These are phyloP conservation scores for Labroides dimidiatus DNA, from an alignment of 2,797 vertebrate genomes.

Conservation along the genomic window DNA sequence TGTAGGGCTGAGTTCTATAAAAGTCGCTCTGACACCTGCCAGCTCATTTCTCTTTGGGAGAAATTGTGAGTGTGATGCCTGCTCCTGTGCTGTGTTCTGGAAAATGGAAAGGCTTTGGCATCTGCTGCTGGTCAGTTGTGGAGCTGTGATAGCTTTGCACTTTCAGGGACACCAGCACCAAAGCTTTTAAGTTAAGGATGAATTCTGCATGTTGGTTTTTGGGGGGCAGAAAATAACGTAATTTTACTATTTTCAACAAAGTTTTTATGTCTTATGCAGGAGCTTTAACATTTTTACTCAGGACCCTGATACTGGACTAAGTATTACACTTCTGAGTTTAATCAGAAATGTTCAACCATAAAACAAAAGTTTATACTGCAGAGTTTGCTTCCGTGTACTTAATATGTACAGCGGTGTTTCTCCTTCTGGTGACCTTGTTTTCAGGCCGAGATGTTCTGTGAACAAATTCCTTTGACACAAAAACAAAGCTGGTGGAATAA, in stretches of 20 bases:
- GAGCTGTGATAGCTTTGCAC: slow-evolving; percentile 6
- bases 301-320: too few relatives aligned
- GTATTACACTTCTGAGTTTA: too few relatives aligned
- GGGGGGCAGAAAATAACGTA: not conserved
- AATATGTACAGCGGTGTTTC: not conserved
- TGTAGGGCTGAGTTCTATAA: slow-evolving; percentile 27
- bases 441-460: not conserved
- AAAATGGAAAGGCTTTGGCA: slow-evolving; percentile 51
- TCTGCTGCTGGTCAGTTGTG: slow-evolving; percentile 37
- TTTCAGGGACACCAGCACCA: not conserved
- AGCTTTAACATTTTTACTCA: too few relatives aligned
- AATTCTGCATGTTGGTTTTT: not conserved
- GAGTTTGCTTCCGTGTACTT: too few relatives aligned
- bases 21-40: slow-evolving; percentile 22
- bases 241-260: too few relatives aligned
- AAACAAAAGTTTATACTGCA: too few relatives aligned
- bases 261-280: too few relatives aligned
- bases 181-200: slow-evolving; percentile 19
- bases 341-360: too few relatives aligned
- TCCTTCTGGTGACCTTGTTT: not conserved
- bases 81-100: slow-evolving; percentile 49
- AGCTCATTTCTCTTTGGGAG: slow-evolving; percentile 26
- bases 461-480: not conserved
- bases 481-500: not conserved
- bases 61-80: slow-evolving; percentile 23